A percentile compares a stretch with the other conserved stretches of the same genome.
Evolutionary conservation across 2,797 vertebrate genomes (phyloP).

Genomic region (Sandelia bainsii): DNA sequence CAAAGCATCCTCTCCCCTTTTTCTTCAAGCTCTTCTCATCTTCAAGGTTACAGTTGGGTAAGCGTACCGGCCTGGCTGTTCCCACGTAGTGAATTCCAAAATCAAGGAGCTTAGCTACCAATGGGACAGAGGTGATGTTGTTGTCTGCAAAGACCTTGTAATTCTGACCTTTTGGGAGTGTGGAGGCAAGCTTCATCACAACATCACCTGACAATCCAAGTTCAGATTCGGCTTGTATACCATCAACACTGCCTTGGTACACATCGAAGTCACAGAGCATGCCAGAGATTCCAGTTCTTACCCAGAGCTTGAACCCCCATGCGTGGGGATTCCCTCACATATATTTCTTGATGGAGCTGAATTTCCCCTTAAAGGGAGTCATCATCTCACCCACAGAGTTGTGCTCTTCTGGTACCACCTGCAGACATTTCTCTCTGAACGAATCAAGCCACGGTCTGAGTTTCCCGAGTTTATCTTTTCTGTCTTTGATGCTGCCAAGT

Average conservation of each 20-base stretch:
- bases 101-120: not conserved
- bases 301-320: not conserved
- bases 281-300: conserved; percentile 3
- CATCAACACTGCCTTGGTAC: not conserved
- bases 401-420: conserved; percentile 11
- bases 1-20: not conserved
- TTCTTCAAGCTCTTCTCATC: conserved; percentile 4
- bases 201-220: no score
- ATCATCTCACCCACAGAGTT: conserved; percentile 39
- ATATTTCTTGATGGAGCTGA: conserved; percentile 6
- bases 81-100: not conserved
- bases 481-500: conserved; percentile 15
- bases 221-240: not conserved
- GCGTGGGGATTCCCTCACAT: not conserved
- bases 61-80: not conserved
- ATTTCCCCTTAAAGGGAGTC: conserved; percentile 35
- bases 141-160: conserved; percentile 1
- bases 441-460: not conserved
- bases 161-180: not conserved
- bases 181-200: not conserved
- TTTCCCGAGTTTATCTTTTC: conserved; percentile 42
- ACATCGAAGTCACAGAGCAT: no score
- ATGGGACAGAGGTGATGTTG: not conserved
- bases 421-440: conserved; percentile 25
- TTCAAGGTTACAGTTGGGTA: conserved; percentile 8